Conservation (phyloP, 1,140 invertebrate genomes). For the Anadara kagoshimensis region DNA sequence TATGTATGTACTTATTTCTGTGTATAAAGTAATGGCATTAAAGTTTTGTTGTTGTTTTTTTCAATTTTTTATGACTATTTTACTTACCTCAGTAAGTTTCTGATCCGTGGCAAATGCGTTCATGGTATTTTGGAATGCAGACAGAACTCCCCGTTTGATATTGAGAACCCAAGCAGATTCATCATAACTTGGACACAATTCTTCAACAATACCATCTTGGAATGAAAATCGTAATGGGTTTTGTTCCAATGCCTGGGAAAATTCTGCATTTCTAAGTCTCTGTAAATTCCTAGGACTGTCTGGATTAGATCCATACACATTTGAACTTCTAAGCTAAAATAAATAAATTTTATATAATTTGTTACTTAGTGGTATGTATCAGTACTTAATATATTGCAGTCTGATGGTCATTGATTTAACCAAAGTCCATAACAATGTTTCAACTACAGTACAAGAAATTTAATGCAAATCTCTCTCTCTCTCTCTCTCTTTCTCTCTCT, state of each 20-base stretch:
- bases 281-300: conserved; percentile 12
- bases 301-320: conserved; percentile 43
- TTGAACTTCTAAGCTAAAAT: conserved; percentile 43
- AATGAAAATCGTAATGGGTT: conserved; percentile 78
- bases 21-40: too few species aligned
- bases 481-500: too few species aligned
- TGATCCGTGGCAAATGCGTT: conserved; percentile 86
- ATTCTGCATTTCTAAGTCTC: conserved; percentile 25
- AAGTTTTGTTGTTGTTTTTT: too few species aligned
- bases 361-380: conserved; percentile 4
- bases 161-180: conserved; percentile 89
- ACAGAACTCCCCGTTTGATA: conserved; percentile 90
- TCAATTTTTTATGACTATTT: too few species aligned
- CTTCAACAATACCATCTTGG: conserved; percentile 75
- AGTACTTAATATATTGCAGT: not conserved
- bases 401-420: too few species aligned
- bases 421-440: too few species aligned
- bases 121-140: conserved; percentile 92
- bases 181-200: conserved; percentile 69
- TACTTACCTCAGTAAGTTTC: conserved; percentile 69
- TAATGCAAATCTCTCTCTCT: too few species aligned
- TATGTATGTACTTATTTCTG: too few species aligned
- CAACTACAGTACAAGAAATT: too few species aligned
- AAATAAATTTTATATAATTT: too few species aligned
- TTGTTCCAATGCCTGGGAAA: conserved; percentile 44